phyloP scores from a whole-genome alignment of 2,797 vertebrate genomes.

The Arnoldichthys spilopterus region DNA sequence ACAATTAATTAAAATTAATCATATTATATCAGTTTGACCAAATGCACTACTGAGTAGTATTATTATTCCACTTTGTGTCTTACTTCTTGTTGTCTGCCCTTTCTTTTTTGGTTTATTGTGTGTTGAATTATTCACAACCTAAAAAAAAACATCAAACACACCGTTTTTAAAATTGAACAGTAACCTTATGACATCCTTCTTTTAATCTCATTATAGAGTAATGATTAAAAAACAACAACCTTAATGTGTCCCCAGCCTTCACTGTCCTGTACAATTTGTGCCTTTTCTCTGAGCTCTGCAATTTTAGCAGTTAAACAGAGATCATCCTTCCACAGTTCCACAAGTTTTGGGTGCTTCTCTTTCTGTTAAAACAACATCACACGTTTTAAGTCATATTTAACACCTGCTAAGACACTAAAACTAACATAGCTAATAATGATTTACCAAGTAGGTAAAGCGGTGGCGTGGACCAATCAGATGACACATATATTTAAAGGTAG shows the following conservation, averaged over 20 bases:
- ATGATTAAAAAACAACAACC: slow-evolving; percentile 8
- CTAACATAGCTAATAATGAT: neutral
- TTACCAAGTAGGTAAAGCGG: slow-evolving; percentile 41
- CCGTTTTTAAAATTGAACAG: neutral
- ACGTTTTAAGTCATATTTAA: neutral
- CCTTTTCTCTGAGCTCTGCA: slow-evolving; percentile 15
- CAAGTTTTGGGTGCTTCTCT: slow-evolving; percentile 23
- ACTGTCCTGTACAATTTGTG: slow-evolving; percentile 33
- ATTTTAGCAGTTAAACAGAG: neutral
- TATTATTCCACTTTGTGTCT: neutral
- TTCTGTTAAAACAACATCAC: slow-evolving; percentile 37
- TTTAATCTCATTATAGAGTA: neutral
- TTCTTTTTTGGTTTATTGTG: too few species aligned
- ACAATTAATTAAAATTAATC: too few species aligned
- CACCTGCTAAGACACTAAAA: too few species aligned
- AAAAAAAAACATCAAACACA: neutral
- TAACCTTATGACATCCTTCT: neutral
- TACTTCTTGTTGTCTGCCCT: slow-evolving; percentile 37
- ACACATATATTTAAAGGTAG: slow-evolving; percentile 7
- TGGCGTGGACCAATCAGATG: slow-evolving; percentile 33
- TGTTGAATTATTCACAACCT: slow-evolving; percentile 42
- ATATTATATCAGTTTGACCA: too few species aligned
- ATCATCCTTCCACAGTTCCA: neutral
- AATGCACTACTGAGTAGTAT: neutral
- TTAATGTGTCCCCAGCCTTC: slow-evolving; percentile 44